Evolutionary conservation across 2,888 invertebrate genomes (phyloP).

Genomic region (Pseudanteris insignis): DNA sequence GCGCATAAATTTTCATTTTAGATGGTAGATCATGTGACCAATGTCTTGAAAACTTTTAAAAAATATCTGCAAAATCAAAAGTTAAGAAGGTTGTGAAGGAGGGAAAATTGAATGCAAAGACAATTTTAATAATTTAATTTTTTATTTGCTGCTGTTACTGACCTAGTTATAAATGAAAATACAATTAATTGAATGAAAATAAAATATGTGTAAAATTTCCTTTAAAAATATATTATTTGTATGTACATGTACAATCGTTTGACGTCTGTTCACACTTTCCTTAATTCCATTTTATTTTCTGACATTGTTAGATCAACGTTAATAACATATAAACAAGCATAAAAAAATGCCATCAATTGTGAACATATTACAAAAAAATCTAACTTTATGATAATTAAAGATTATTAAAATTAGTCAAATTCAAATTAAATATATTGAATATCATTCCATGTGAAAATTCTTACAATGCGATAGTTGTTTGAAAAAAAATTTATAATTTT

Average conservation of each 20-base stretch:
- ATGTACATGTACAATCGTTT: conserved; percentile 27
- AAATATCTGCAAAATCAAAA: too few relatives aligned
- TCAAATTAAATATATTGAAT: neutral
- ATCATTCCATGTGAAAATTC: too few relatives aligned
- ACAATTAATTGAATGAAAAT: conserved; percentile 25
- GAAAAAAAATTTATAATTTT: too few relatives aligned
- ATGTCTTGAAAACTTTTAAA: neutral
- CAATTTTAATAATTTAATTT: conserved; percentile 4
- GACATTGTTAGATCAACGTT: too few relatives aligned
- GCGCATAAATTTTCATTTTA: neutral
- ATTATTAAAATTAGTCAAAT: neutral
- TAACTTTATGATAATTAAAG: neutral
- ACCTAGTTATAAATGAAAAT: conserved; percentile 23
- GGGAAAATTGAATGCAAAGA: too few relatives aligned
- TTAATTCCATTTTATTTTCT: conserved; percentile 15
- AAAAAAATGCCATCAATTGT: too few relatives aligned
- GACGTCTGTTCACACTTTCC: conserved; percentile 15
- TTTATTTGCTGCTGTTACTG: conserved; percentile 23
- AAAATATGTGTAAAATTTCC: conserved; percentile 27
- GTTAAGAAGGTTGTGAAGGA: too few relatives aligned
- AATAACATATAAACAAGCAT: too few relatives aligned
- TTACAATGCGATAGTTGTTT: too few relatives aligned
- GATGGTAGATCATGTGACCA: neutral
- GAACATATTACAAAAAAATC: too few relatives aligned
- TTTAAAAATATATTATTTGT: conserved; percentile 35